Evolutionary conservation across 2,888 invertebrate species (phyloP).

Genomic region (Tinea semifulvella): DNA sequence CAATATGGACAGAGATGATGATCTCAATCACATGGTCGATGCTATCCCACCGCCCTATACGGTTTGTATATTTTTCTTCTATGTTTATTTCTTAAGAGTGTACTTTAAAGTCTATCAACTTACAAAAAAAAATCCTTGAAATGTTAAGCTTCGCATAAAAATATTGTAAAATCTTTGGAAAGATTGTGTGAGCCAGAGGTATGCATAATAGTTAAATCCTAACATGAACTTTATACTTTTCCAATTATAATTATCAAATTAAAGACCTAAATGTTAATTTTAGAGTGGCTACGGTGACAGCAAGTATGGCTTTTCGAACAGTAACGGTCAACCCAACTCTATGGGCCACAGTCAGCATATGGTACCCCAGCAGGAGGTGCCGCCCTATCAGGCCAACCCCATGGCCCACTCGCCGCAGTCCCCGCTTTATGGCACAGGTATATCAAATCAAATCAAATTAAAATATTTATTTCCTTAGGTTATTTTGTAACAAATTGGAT

Average conservation of each 20-base stretch:
- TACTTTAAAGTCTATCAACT: no score
- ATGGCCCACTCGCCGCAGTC: constrained; percentile 59
- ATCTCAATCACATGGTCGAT: constrained; percentile 64
- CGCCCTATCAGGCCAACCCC: constrained; percentile 45
- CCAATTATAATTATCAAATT: no score
- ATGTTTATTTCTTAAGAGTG: constrained; percentile 6
- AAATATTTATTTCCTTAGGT: no score
- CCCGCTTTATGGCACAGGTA: constrained; percentile 66
- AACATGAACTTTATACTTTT: no score
- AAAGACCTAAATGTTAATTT: no score
- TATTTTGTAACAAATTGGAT: no score
- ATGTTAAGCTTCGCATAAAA: no score
- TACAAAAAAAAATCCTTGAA: no score
- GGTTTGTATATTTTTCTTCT: constrained; percentile 56
- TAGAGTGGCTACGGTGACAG: constrained; percentile 67
- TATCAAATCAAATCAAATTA: no score
- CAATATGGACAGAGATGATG: constrained; percentile 74
- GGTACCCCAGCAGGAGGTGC: constrained; percentile 38
- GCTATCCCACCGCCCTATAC: constrained; percentile 88
- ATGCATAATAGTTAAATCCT: no score
- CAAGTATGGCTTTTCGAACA: constrained; percentile 70
- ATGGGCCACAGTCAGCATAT: constrained; percentile 37
- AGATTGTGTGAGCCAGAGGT: no score
- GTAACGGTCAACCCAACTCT: constrained; percentile 36
- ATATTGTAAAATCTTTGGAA: no score